Evolutionary conservation across 2,888 invertebrate species (phyloP).

Genomic region (Heteromurus nitidus): DNA sequence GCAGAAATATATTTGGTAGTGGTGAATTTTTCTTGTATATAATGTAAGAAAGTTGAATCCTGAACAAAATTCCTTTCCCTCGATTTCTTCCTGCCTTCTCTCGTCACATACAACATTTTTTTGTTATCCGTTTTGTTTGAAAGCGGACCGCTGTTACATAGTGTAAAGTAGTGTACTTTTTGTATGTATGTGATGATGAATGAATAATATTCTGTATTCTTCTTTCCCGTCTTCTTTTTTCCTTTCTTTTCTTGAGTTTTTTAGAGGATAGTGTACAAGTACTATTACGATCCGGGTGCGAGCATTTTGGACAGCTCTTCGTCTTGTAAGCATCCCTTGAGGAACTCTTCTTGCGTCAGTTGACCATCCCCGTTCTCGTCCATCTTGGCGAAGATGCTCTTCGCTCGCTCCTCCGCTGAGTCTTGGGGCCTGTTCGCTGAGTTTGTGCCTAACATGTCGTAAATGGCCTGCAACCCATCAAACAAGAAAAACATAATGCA

Average conservation of each 20-base stretch:
- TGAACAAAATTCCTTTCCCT: background rate
- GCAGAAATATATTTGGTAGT: too few species aligned
- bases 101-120: background rate
- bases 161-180: too few species aligned
- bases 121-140: too few species aligned
- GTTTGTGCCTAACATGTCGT: constrained; percentile 99
- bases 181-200: too few species aligned
- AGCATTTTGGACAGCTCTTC: constrained; percentile 96
- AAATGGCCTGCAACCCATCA: constrained; percentile 89
- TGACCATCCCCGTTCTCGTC: constrained; percentile 97
- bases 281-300: constrained; percentile 80
- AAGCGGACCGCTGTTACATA: too few species aligned
- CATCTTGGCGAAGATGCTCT: constrained; percentile 99
- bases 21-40: too few species aligned
- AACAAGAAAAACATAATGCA: background rate
- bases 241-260: background rate
- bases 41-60: too few species aligned
- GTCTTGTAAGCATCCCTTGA: constrained; percentile 97
- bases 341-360: constrained; percentile 97
- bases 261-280: background rate
- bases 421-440: constrained; percentile 96
- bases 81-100: background rate
- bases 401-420: constrained; percentile 97
- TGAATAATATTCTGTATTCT: constrained; percentile 27
- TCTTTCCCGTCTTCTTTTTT: background rate